phyloP scores from a whole-genome alignment of 1,140 invertebrate genomes.

The Trichoplusia ni region DNA sequence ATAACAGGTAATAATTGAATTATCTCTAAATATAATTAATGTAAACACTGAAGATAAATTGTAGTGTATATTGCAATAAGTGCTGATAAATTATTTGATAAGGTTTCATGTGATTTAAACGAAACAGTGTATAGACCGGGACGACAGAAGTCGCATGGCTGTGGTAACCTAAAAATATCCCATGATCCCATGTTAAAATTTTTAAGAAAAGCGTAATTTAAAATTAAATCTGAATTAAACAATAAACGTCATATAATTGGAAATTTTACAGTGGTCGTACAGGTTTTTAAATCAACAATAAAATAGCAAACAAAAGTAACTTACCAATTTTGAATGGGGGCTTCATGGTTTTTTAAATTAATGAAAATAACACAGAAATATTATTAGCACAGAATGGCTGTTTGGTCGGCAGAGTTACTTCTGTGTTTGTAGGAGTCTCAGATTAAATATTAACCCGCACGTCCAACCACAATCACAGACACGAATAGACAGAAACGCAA shows the following conservation, averaged over 20 bases:
- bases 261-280: too few relatives aligned
- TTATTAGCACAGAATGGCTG: too few relatives aligned
- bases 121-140: not conserved
- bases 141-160: not conserved
- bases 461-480: too few relatives aligned
- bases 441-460: too few relatives aligned
- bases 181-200: too few relatives aligned
- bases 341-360: constrained; percentile 61
- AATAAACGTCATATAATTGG: not conserved
- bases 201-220: too few relatives aligned
- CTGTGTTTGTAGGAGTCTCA: too few relatives aligned
- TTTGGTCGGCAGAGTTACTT: too few relatives aligned
- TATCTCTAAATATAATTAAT: not conserved
- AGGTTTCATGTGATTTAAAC: not conserved
- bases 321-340: constrained; percentile 72
- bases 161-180: constrained; percentile 16
- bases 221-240: not conserved
- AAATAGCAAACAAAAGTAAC: constrained; percentile 18
- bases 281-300: not conserved
- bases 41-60: not conserved
- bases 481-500: too few relatives aligned
- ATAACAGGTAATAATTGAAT: too few relatives aligned
- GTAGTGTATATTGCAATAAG: not conserved
- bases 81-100: not conserved
- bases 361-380: not conserved